Evolutionary conservation across 1,140 invertebrate species (phyloP), one percentile per base, ranked within the genome.

Genomic region (Drosophila pseudoananassae): DNA sequence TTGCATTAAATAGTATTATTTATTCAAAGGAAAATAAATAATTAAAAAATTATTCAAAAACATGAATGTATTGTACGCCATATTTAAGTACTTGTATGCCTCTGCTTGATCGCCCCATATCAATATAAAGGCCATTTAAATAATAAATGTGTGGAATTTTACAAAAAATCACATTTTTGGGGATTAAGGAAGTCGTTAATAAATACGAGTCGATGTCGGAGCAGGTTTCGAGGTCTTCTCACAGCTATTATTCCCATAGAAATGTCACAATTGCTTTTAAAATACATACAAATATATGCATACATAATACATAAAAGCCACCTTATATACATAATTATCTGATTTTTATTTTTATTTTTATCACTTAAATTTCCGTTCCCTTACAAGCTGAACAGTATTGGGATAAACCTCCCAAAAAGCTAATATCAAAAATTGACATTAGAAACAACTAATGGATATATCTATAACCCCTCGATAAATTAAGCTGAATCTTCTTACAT

Each of bases 361-460:
- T 83, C 79, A 78, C 70, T 84, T 83, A 70, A 83, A 83, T 83
- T 83, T 83, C 79, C 79, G 79, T 43, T 83, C 64, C 59, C 78
- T 82, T 74, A 77, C 78, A 82, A 82, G 74, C 43, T 63, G 38
- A 20, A 46, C 57, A 60, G 59, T 77, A 68, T 36, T 46, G 47
- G 38, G 59, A n/a, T n/a, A 9, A 50, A 45, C 51, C 56, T 38
- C 51, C 53, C 49, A 53, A 61, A 71, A 66, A 68, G 74, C n/a
- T n/a, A 82, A 82, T 75, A 82, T 82, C 63, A 45, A 75, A 83
- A 83, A 83, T 83, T 83, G 75, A 83, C 79, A 83, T 83, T 83
- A 38, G 57, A 59, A 38, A 25, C 4, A 25, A 25, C 3, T 25
- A 25, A 23, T 23, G 23, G 23, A 4, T 23, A 23, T 23, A 23